phyloP scores from a whole-genome alignment of 2,113 vertebrate species.

The Muntiacus muntjak region DNA sequence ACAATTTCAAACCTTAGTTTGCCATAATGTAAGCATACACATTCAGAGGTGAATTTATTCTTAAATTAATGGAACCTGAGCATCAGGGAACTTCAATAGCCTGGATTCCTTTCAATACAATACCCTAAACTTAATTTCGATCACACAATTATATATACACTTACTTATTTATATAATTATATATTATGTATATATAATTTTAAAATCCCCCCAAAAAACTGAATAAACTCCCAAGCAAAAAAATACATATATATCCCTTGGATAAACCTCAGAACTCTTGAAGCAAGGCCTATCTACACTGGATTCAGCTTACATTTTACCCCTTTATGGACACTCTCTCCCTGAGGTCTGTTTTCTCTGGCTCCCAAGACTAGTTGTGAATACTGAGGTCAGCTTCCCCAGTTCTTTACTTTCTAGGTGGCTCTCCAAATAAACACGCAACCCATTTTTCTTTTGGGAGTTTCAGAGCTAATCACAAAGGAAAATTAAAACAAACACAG shows the following conservation, averaged over 20 bases:
- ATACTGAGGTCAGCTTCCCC: not conserved
- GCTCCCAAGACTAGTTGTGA: not conserved
- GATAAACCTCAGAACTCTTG: not conserved
- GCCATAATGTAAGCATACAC: not conserved
- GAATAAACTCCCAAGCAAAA: not conserved
- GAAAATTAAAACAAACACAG: not conserved
- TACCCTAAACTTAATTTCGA: not conserved
- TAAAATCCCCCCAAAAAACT: not conserved
- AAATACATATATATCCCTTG: not conserved
- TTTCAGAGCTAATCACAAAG: not conserved
- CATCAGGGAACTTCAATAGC: not conserved
- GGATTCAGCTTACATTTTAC: not conserved
- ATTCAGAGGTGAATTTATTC: conserved; percentile 2
- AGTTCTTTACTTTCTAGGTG: not conserved
- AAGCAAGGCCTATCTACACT: not conserved
- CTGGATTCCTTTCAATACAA: not conserved
- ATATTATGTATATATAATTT: not conserved
- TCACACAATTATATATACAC: not conserved
- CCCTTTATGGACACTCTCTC: not conserved
- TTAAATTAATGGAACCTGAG: not conserved
- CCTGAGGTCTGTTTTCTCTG: not conserved
- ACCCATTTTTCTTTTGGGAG: not conserved
- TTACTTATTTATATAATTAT: not conserved
- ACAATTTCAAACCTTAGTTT: not conserved
- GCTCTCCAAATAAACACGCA: not conserved